Conservation (phyloP, 2,113 vertebrate species). For the Saccopteryx leptura region DNA sequence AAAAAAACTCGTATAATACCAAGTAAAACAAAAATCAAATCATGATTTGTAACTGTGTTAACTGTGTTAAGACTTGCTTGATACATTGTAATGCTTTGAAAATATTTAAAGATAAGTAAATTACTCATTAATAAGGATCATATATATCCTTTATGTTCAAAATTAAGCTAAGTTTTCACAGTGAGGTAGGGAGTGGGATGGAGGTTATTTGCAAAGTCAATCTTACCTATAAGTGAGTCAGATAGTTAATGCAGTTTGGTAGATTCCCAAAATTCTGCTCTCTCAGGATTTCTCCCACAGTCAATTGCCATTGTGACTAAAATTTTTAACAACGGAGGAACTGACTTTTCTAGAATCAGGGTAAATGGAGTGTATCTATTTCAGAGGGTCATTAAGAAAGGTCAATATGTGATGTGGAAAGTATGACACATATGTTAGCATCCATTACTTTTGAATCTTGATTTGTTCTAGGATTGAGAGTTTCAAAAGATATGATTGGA, state of each 20-base stretch:
- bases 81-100: not conserved
- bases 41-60: constrained; percentile 7
- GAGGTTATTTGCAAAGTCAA: not conserved
- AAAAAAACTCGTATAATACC: not conserved
- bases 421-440: not conserved
- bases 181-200: not conserved
- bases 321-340: not conserved
- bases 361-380: not conserved
- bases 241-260: not conserved
- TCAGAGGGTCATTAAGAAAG: not conserved
- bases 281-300: not conserved
- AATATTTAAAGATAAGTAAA: constrained; percentile 44
- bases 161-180: not conserved
- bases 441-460: not conserved
- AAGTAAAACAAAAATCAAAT: constrained; percentile 39
- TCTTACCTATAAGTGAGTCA: not conserved
- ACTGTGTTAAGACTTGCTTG: not conserved
- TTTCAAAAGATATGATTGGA: constrained; percentile 4
- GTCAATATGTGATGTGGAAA: not conserved
- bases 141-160: not conserved
- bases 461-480: constrained; percentile 29
- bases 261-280: not conserved
- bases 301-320: not conserved
- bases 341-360: not conserved
- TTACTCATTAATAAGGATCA: not conserved